Evolutionary conservation across 2,113 vertebrate species (phyloP), one percentile per base, ranked within the genome.

Genomic region (Nycticebus coucang): DNA sequence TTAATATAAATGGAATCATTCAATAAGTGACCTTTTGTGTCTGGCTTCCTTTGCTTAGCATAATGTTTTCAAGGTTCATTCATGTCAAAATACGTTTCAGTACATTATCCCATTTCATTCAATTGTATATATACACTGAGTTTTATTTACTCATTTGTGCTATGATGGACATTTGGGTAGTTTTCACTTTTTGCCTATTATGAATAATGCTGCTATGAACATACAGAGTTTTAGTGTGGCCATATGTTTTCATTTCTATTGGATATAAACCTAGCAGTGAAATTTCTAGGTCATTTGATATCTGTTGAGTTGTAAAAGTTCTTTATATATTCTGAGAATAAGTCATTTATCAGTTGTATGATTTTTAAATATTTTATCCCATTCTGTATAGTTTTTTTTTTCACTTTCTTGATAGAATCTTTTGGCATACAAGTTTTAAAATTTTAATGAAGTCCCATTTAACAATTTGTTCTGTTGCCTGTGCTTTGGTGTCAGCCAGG

Each of bases 281-380:
- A 93, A 82, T 86, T 92, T 7, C 79, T 95, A 28, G 37, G 9
- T 96, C 50, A 68, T 24, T 33, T 37, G 41, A 78, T 66, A 59
- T 80, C 68, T 66, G 15, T 91, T 91, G 45, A 69, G 14, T 91
- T 88, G 28, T 59, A 66, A 80, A 55, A 87, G 17, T 75, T 96
- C n/a, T 93, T 86, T 71, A 62, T 68, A 50, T 60, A 64, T 86
- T 85, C 72, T 95, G 41, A 92, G 87, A 69, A 72, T 64, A 96
- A 74, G n/a, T 66, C 45, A 82, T 5, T 84, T 82, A 41, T 75
- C 35, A 57, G 26, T 96, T 79, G 19, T 71, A 45, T 69, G 19
- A 83, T 71, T 77, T 88, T 12, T 13, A 95, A 95, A 68, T 66
- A 87, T 55, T 82, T 80, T 91, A 64, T 41, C 62, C 19, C 24